Evolutionary conservation across 2,888 invertebrate species (phyloP), one percentile per base, ranked within the genome.

Genomic region (Meiosimyza decipiens): DNA sequence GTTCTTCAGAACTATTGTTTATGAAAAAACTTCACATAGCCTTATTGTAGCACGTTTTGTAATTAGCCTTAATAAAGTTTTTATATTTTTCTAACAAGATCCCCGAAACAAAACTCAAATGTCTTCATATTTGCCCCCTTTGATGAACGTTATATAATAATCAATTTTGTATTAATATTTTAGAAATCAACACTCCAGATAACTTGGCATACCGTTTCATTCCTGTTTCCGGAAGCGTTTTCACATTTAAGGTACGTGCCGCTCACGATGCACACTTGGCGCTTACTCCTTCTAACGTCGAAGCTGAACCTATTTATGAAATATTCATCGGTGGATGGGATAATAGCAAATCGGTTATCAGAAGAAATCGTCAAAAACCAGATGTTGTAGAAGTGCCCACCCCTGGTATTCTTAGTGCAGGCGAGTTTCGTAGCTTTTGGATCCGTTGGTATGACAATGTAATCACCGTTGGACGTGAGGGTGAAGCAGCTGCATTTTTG

Each of bases 241-340:
- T 94, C 69, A 92, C 92, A 82, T 95, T 97, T 87, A 92, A 93
- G 81, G 91, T 96, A 6, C 91, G 92, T 76, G 91, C 96, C 0
- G 82, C 91, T 1, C 92, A 96, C 82, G 96, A 97, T 88, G 96
- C 95, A 12, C 96, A 96, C 84, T 82, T 97, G 79, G 94, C 94
- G 0, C 90, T 97, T 13, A 92, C 94, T 13, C 88, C 91, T 71
- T 90, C 90, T 0, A 92, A 94, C 3, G 88, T 89, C 62, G 94
- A 93, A 78, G 87, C 90, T 11, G 91, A 92, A 66, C 95, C 95
- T 28, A 94, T 96, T 89, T 92, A 92, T 84, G 96, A 97, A 90
- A 85, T 96, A 69, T 94, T 96, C 88, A 90, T 97, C 80, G 96
- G 96, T 47, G 96, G 96, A 49, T 97, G 96, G 96, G 90, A 91